phyloP scores from a whole-genome alignment of 2,888 invertebrate genomes.

The Tanytarsus gracilentus region DNA sequence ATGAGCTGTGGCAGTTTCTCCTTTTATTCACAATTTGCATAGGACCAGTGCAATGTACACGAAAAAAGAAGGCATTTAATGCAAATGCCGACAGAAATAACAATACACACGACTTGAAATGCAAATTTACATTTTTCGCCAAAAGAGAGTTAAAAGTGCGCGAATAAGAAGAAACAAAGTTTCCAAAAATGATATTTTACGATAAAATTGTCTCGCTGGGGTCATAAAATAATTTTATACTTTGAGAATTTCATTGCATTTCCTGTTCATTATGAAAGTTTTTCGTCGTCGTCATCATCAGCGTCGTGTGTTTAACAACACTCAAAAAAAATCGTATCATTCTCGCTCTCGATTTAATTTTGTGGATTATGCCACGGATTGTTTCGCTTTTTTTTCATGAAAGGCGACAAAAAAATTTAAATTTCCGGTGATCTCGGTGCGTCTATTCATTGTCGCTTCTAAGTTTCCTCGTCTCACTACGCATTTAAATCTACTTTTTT shows the following conservation, averaged over 20 bases:
- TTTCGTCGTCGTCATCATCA: too few relatives aligned
- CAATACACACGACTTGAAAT: not conserved
- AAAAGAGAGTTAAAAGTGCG: not conserved
- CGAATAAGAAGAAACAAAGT: too few relatives aligned
- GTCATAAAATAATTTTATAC: not conserved
- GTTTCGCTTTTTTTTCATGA: too few relatives aligned
- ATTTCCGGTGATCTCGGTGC: too few relatives aligned
- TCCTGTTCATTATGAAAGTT: not conserved
- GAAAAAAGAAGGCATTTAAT: not conserved
- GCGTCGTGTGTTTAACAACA: too few relatives aligned
- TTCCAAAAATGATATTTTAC: not conserved
- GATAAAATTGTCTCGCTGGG: not conserved
- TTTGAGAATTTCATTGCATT: not conserved
- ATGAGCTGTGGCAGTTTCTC: not conserved
- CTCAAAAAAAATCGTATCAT: not conserved
- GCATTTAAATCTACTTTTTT: too few relatives aligned
- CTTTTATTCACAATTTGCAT: not conserved
- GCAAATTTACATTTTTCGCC: not conserved
- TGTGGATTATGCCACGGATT: not conserved
- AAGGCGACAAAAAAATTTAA: not conserved
- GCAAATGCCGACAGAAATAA: not conserved
- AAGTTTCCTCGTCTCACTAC: too few relatives aligned
- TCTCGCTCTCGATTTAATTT: not conserved
- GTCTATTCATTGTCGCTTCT: too few relatives aligned
- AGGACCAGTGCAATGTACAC: not conserved